Percentiles rank a stretch among this genome's conserved stretches.
Evolutionary conservation across 2,113 vertebrate species (phyloP).

Genomic region (Crypturellus undulatus): DNA sequence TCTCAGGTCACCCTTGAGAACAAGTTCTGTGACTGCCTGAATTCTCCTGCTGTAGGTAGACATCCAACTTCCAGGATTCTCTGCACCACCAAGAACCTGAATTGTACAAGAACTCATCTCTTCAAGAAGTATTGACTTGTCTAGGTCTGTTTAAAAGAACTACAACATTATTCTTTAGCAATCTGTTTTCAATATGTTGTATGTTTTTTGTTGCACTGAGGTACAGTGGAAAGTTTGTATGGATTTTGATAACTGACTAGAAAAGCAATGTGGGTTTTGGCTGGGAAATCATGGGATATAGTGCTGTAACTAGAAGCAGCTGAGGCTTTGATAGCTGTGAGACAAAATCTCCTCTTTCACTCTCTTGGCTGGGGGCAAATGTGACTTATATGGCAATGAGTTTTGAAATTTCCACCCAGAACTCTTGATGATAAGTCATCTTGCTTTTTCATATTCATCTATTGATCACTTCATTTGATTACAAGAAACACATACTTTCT

Average conservation of each 20-base stretch:
- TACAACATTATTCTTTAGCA: accelerated
- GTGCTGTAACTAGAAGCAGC: neutral
- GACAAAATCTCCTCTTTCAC: neutral
- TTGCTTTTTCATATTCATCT: neutral
- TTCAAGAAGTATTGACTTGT: neutral
- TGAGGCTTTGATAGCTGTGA: neutral
- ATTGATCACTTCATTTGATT: neutral
- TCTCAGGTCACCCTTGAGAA: neutral
- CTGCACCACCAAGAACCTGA: neutral
- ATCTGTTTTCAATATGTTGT: neutral
- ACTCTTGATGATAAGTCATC: neutral
- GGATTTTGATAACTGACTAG: neutral
- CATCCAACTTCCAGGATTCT: neutral
- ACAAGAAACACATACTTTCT: neutral
- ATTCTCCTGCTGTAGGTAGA: neutral
- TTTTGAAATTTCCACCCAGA: neutral
- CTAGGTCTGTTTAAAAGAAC: neutral
- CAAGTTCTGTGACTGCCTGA: neutral
- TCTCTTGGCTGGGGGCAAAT: neutral
- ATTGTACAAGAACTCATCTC: neutral
- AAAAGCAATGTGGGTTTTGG: neutral
- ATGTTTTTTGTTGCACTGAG: neutral
- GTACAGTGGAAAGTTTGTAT: neutral
- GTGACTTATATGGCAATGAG: accelerated
- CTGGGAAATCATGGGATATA: neutral